Base-by-base conservation (phyloP, 2,113 vertebrate genomes). In the Salvelinus fontinalis region DNA sequence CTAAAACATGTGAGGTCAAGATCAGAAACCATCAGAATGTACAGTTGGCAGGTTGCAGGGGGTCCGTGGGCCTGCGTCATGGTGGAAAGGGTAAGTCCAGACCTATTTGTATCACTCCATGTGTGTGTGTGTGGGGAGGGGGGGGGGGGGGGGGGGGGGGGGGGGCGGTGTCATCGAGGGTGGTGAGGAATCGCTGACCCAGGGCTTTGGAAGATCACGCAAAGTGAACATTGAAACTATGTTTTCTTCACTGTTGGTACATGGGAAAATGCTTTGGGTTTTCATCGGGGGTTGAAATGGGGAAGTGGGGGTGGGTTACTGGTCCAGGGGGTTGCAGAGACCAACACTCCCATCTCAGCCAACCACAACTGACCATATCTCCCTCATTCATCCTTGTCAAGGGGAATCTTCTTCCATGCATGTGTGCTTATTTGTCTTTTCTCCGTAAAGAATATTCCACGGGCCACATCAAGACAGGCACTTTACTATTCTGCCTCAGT, bases 381-480 rank as follows among this genome's bases (percentile, higher is more conserved):
- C 31, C 70, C 59, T 70, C 87, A 90, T 91, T 87, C 83, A 87
- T 91, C 85, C 79, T 83, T 84, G 88, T 44, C 39, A 44, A 44
- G 39, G 39, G 39, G 9, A 1, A n/a, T 80, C 39, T 86, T 26
- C 31, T 70, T 22, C 81, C 79, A 78, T 82, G 84, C 87, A 57
- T 84, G 84, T 82, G 78, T 67, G 77, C 82, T 85, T 86, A 81
- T 83, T 87, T 91, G 85, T 8, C 8, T 9, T 39, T 80, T 74
- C 67, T 29, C 66, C 31, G 72, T 92, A 85, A 93, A 90, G 88
- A 89, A 88, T 90, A 88, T 90, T 86, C 91, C 92, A 92, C 92
- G 91, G 83, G 80, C 79, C 82, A 74, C 88, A 86, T 89, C 78
- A 85, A 80, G 89, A 80, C 83, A 78, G 85, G 75, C 76, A 20